Evolutionary conservation across 2,113 vertebrate genomes (phyloP).

Genomic region (Protobothrops flavoviridis): DNA sequence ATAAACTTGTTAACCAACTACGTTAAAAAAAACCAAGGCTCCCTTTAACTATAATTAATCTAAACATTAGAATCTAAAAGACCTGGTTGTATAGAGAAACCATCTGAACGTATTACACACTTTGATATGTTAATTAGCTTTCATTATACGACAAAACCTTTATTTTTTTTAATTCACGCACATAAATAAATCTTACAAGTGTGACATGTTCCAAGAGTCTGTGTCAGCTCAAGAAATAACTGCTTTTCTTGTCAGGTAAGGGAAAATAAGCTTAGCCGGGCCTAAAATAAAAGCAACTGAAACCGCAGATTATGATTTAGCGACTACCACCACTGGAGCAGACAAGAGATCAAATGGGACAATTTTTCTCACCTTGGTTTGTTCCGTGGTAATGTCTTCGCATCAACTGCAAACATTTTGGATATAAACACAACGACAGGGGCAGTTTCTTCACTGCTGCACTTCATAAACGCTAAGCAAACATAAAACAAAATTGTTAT

Average conservation of each 20-base stretch:
- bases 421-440: conserved; percentile 94
- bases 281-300: neutral
- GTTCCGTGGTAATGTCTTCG: conserved; percentile 84
- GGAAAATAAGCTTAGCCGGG: neutral
- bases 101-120: neutral
- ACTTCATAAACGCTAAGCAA: conserved; percentile 87
- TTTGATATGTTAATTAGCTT: neutral
- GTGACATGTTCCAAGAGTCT: neutral
- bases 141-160: neutral
- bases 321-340: neutral
- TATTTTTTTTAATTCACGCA: neutral
- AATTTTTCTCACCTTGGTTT: conserved; percentile 82
- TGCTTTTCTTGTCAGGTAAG: neutral
- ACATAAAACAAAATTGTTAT: conserved; percentile 28
- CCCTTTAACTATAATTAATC: neutral
- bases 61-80: neutral
- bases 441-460: conserved; percentile 77
- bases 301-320: accelerated
- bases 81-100: neutral
- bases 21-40: neutral
- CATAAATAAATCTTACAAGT: neutral
- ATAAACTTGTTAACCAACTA: neutral
- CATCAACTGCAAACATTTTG: conserved; percentile 94
- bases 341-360: neutral
- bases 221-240: neutral